Conservation (phyloP, 1,140 invertebrate genomes). For the Drosophila prosaltans region DNA sequence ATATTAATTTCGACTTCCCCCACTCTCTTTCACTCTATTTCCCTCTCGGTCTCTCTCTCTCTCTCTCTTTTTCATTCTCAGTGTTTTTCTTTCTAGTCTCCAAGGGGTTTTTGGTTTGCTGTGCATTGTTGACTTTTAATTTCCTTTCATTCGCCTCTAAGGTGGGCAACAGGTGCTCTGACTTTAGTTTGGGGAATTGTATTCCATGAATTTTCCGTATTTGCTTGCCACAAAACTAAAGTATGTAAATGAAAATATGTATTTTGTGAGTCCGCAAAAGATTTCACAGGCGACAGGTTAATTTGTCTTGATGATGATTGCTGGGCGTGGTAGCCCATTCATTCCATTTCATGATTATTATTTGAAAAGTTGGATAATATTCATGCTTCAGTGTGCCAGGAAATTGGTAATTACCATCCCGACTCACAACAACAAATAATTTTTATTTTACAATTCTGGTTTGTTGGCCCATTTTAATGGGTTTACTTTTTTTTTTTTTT, state of each 20-base stretch:
- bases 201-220: slow-evolving; percentile 54
- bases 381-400: slow-evolving; percentile 15
- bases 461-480: slow-evolving; percentile 33
- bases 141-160: slow-evolving; percentile 44
- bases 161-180: slow-evolving; percentile 60
- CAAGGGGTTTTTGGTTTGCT: slow-evolving; percentile 24
- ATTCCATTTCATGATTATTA: slow-evolving; percentile 43
- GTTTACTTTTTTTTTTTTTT: slow-evolving; percentile 16
- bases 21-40: background rate
- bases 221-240: slow-evolving; percentile 63
- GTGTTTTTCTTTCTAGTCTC: slow-evolving; percentile 25
- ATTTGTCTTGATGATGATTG: slow-evolving; percentile 64
- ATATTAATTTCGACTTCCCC: slow-evolving; percentile 71
- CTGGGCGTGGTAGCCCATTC: slow-evolving; percentile 25
- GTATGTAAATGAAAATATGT: slow-evolving; percentile 61
- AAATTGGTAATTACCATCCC: slow-evolving; percentile 32
- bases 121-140: slow-evolving; percentile 75
- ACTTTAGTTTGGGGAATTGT: slow-evolving; percentile 54
- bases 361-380: slow-evolving; percentile 36
- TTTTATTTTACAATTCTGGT: slow-evolving; percentile 52
- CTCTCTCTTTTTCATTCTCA: background rate
- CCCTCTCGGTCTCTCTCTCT: background rate
- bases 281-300: slow-evolving; percentile 64
- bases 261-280: slow-evolving; percentile 26
- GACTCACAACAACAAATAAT: slow-evolving; percentile 45